Base-by-base conservation (phyloP, 1,140 invertebrate species). In the Bombus waltoni region DNA sequence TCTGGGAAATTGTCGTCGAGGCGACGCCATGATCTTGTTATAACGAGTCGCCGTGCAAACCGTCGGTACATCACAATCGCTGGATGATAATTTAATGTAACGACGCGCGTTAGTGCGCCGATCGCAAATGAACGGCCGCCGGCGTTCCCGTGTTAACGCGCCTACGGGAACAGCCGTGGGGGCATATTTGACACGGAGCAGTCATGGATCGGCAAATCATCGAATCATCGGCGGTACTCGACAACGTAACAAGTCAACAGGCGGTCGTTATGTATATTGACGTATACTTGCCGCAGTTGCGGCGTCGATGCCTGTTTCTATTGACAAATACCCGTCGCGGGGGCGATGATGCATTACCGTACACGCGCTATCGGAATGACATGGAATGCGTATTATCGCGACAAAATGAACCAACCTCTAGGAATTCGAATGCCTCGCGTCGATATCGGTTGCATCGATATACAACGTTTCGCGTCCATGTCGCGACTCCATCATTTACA, bases 171-270 rank as follows among this genome's bases (percentile, higher is more conserved):
- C 85, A 82, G 74, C 86, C 85, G 79, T 42, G 77, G 88, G 89
- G 91, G 92, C 92, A 93, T 92, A 94, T 93, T 93, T 92, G 93
- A 94, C 93, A 94, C 93, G 93, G 88, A 83, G 83, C 88, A 93
- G 91, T 92, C 92, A 92, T 91, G 92, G 92, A 94, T 95, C 93
- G 93, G 93, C 94, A 95, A 95, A 95, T 95, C 93, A 94, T 94
- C 92, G 93, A 94, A 94, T 93, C 88, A 91, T 89, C 91, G 84
- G 87, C 91, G 91, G 93, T 91, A 92, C 94, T 93, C 93, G 94
- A 94, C 94, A 95, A 94, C 93, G 94, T 95, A 94, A 94, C 94
- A 95, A 95, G 93, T 95, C 93, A 95, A 95, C 94, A 94, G 91
- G 92, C 91, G 87, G 90, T 91, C 93, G 92, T 93, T 94, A 94